These are phyloP conservation scores for Melanostigma gelatinosum DNA, from an alignment of 2,113 vertebrate genomes.

Conservation along the genomic window DNA sequence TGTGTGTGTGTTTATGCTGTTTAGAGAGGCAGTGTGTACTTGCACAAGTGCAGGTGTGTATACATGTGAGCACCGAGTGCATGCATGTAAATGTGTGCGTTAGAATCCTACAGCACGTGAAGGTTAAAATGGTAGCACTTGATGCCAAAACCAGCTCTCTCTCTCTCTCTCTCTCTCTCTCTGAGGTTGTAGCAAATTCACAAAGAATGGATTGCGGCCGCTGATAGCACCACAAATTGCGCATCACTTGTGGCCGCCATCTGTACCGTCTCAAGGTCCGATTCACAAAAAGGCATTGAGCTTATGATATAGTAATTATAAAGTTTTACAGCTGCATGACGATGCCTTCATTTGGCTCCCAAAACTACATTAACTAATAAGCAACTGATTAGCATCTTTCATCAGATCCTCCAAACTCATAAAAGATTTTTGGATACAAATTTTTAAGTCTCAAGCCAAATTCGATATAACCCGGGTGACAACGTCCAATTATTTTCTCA, in stretches of 20 bases:
- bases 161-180: not conserved
- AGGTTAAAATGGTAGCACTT: not conserved
- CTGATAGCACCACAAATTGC: no score
- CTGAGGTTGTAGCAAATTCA: no score
- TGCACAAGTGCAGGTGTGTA: not conserved
- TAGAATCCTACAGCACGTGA: not conserved
- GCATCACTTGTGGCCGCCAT: no score
- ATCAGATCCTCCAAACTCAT: not conserved
- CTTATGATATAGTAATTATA: no score
- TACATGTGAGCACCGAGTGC: not conserved
- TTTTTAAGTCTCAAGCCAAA: not conserved
- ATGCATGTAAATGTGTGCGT: constrained; percentile 5
- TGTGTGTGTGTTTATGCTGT: not conserved
- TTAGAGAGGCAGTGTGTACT: constrained; percentile 7
- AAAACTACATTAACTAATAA: not conserved
- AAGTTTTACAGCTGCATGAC: no score
- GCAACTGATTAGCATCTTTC: not conserved
- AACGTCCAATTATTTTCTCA: not conserved
- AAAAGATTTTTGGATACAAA: not conserved
- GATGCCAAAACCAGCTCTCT: not conserved
- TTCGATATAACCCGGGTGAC: not conserved
- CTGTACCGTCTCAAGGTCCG: not conserved
- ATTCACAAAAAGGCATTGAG: no score
- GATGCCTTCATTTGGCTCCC: not conserved
- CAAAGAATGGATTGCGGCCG: no score